Evolutionary conservation across 2,113 vertebrate species (phyloP), one percentile per base, ranked within the genome.

Genomic region (Nanorana parkeri): DNA sequence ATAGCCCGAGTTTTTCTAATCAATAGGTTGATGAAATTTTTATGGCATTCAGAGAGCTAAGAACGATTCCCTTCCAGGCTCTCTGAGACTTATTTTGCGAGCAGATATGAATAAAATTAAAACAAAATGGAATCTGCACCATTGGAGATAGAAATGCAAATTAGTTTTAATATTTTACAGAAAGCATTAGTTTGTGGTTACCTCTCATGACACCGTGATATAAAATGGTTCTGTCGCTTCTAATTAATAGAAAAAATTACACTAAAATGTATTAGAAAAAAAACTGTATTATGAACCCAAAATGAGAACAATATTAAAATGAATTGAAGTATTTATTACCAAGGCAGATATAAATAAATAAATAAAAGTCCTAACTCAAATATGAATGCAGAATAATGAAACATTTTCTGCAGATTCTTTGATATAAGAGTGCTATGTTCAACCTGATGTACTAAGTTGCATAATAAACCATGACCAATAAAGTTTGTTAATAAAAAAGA

Each of bases 111-210:
- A 81, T 61, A 77, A 84, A 89, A 76, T 19, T 13, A 80, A 0
- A 51, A 75, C 41, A 77, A 84, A 86, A 73, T 32, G 47, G 79
- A 76, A 82, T 79, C 84, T 86, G 86, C 26, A 41, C 84, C 84
- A 58, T 16, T 86, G 77, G 84, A 90, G 87, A 88, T 84, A 89
- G 87, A 87, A 84, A 87, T 86, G 84, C 83, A 84, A 87, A 90
- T 85, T 83, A 88, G 85, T 52, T 89, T 86, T 87, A 85, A 85
- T 84, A 77, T 88, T 77, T 86, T 68, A 0, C 74, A 84, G 66
- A 66, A 58, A 17, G 52, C 17, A 32, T 10, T 0, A 16, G 26
- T 17, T 21, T 1, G 0, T 0, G 61, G 3, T 77, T 63, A 85
- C 81, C 61, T 64, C 65, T 68, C 80, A 0, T 84, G 76, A 71